Conservation (phyloP, 2,888 invertebrate species). For the Xylocampa areola region DNA sequence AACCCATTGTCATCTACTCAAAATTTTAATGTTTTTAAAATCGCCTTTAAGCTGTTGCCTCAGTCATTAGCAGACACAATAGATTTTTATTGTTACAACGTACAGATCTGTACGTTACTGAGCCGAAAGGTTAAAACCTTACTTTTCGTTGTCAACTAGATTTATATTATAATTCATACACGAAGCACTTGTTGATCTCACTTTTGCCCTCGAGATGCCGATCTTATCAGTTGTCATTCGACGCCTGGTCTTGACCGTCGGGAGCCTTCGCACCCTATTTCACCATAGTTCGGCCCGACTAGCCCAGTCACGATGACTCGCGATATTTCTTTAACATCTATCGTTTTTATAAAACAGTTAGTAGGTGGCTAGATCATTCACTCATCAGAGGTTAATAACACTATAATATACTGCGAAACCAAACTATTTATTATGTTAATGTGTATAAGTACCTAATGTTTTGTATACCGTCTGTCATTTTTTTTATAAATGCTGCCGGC, state of each 20-base stretch:
- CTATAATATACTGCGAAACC: constrained; percentile 37
- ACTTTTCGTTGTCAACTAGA: not conserved
- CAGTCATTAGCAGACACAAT: no score
- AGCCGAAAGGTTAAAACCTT: no score
- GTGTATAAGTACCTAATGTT: constrained; percentile 45
- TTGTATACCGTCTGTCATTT: constrained; percentile 36
- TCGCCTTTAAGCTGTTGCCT: no score
- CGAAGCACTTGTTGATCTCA: constrained; percentile 47
- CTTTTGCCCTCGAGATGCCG: constrained; percentile 25
- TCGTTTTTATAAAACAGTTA: constrained; percentile 55
- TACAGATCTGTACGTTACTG: no score
- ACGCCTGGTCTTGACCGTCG: constrained; percentile 49
- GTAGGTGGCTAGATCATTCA: constrained; percentile 47
- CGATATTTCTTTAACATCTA: constrained; percentile 50
- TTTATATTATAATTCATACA: constrained; percentile 5
- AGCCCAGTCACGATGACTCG: constrained; percentile 52
- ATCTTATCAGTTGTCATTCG: constrained; percentile 46
- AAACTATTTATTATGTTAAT: constrained; percentile 59
- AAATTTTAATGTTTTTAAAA: no score
- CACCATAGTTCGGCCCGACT: constrained; percentile 50
- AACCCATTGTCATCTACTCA: no score
- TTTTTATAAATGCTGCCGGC: constrained; percentile 11
- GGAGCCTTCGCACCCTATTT: constrained; percentile 52
- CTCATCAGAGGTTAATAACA: constrained; percentile 57
- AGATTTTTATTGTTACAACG: no score